A percentile compares a stretch with the other conserved stretches of the same genome.
Conservation (phyloP, 1,140 invertebrate genomes). For the Holcopasites calliopsidis region DNA sequence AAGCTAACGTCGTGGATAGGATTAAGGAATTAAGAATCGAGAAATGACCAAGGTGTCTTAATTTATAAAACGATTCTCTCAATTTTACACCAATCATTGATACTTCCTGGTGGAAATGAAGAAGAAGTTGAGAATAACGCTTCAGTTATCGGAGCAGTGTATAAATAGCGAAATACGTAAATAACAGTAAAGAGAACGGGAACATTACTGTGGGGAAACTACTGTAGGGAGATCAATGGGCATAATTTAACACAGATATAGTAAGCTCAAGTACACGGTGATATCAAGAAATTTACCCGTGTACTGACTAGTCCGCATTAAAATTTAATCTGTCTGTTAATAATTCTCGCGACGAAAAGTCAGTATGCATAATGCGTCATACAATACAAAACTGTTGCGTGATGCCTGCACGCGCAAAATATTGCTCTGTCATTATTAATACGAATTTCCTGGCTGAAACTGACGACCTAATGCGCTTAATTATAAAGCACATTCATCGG, state of each 20-base stretch:
- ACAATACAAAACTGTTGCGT: slow-evolving; percentile 11
- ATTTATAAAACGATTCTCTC: no score
- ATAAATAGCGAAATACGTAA: no score
- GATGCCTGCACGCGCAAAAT: neutral
- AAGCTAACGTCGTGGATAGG: no score
- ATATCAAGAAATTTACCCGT: neutral
- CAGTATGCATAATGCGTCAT: neutral
- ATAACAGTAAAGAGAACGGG: no score
- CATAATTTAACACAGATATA: neutral
- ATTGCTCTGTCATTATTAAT: slow-evolving; percentile 15
- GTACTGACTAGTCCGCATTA: neutral
- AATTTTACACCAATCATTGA: no score
- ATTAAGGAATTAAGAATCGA: no score
- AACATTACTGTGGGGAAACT: neutral
- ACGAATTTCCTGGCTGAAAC: neutral
- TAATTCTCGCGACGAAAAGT: slow-evolving; percentile 20
- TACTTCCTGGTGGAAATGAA: no score
- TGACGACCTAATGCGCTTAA: slow-evolving; percentile 7
- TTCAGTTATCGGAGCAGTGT: no score
- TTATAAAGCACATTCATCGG: neutral
- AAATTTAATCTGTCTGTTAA: slow-evolving; percentile 20
- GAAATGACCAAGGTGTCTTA: no score
- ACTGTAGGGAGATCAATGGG: neutral
- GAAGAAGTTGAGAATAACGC: no score
- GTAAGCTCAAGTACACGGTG: neutral